Conservation (phyloP, 2,888 invertebrate species). For the Torymus texanus region DNA sequence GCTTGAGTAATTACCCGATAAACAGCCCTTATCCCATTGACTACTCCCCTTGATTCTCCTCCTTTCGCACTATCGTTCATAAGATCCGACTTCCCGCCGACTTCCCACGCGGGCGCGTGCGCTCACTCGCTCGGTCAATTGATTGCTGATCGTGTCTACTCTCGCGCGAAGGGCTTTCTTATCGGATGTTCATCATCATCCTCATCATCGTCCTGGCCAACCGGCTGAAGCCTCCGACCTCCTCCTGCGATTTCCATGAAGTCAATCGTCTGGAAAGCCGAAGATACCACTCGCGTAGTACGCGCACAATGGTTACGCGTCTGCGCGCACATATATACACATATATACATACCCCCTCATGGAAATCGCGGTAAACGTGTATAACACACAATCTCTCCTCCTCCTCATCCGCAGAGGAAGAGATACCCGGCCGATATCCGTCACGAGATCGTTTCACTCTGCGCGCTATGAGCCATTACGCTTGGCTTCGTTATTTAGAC, state of each 20-base stretch:
- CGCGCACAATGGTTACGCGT: constrained; percentile 26
- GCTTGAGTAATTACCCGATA: constrained; percentile 3
- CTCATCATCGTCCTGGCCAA: constrained; percentile 23
- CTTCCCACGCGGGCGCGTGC: not conserved
- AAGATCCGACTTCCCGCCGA: not conserved
- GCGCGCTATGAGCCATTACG: constrained; percentile 52
- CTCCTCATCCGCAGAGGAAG: not conserved
- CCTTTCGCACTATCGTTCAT: not conserved
- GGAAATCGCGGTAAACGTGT: not conserved
- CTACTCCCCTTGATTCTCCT: not conserved
- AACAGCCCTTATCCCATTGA: not conserved
- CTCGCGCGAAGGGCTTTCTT: constrained; percentile 59
- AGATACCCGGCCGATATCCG: constrained; percentile 56
- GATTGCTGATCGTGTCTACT: constrained; percentile 58
- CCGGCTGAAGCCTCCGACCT: not conserved
- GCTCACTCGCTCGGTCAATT: constrained; percentile 14
- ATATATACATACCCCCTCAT: not conserved
- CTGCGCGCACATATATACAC: not conserved
- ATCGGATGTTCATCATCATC: constrained; percentile 59
- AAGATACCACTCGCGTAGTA: constrained; percentile 51
- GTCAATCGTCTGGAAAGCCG: constrained; percentile 61
- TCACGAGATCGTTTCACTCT: constrained; percentile 59
- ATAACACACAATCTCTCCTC: too few species aligned
- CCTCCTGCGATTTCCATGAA: constrained; percentile 59
- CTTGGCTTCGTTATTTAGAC: constrained; percentile 55